A percentile compares a stretch with the other conserved stretches of the same genome.
These are phyloP conservation scores for Zoroaster sp. DNA, from an alignment of 53 echinoderm and acorn worm species.

Conservation along the genomic window DNA sequence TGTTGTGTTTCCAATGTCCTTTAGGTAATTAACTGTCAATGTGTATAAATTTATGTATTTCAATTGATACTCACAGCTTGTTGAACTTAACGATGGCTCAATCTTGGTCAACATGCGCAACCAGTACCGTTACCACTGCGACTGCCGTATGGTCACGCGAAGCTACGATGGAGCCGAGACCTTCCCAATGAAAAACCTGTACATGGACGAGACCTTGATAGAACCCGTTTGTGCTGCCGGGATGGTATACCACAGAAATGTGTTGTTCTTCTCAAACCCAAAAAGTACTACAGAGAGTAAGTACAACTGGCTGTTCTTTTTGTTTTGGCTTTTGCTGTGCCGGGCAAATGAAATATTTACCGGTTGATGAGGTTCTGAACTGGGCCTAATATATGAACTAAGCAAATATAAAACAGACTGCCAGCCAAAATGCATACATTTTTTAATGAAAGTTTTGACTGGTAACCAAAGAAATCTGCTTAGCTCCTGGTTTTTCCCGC, in stretches of 20 bases:
- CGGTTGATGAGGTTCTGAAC: not conserved
- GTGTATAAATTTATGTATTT: not conserved
- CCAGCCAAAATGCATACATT: too few species aligned
- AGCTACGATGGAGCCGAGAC: constrained; percentile 90
- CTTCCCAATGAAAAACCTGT: constrained; percentile 63
- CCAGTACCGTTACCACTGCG: constrained; percentile 80
- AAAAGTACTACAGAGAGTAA: constrained; percentile 68
- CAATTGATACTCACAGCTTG: constrained; percentile 42
- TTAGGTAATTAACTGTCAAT: not conserved
- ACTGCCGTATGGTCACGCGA: constrained; percentile 73
- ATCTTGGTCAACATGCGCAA: constrained; percentile 91
- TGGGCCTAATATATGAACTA: not conserved
- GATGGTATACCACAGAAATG: constrained; percentile 71
- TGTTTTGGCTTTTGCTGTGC: too few species aligned
- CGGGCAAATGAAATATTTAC: not conserved
- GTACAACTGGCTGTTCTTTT: constrained; percentile 40
- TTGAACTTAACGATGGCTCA: constrained; percentile 81
- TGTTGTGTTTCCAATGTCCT: not conserved
- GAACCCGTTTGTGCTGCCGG: constrained; percentile 83
- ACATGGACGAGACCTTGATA: constrained; percentile 67
- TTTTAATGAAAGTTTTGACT: too few species aligned
- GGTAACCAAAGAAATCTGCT: too few species aligned
- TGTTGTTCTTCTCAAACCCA: constrained; percentile 88
- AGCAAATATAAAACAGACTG: not conserved
- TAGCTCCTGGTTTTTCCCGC: too few species aligned